A percentile compares a stretch with the other conserved stretches of the same genome.
phyloP scores from a whole-genome alignment of 2,113 vertebrate species.

The Syrmaticus mikado region DNA sequence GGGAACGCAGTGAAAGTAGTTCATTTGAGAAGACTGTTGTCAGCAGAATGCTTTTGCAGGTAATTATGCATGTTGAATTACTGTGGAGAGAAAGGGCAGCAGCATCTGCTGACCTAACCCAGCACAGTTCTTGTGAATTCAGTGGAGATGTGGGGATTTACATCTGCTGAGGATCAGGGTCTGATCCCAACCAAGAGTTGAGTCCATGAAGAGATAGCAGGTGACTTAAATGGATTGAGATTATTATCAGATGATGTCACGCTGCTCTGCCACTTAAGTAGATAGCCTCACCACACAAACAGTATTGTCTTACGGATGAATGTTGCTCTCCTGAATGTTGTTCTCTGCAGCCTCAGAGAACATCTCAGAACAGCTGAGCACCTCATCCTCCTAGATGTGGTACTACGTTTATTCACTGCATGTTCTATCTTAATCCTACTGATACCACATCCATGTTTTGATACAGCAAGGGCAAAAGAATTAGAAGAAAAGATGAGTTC shows the following conservation, averaged over 20 bases:
- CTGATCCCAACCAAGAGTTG: not conserved
- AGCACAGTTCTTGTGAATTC: not conserved
- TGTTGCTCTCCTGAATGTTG: not conserved
- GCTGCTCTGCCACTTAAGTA: not conserved
- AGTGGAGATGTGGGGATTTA: not conserved
- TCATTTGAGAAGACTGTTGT: not conserved
- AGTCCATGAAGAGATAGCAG: not conserved
- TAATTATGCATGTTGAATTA: slow-evolving; percentile 13
- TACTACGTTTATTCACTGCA: not conserved
- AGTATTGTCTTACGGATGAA: not conserved
- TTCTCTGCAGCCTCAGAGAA: not conserved
- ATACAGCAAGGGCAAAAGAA: not conserved
- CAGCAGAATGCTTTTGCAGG: not conserved
- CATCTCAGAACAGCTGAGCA: not conserved
- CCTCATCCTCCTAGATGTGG: not conserved
- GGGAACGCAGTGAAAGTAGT: not conserved
- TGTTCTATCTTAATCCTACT: not conserved
- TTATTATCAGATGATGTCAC: not conserved
- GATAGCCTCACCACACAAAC: not conserved
- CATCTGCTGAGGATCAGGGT: not conserved
- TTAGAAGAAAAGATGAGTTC: not conserved
- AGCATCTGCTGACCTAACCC: not conserved
- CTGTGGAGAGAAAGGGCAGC: not conserved
- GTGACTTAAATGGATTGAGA: not conserved
- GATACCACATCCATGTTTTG: not conserved